Evolutionary conservation across 1,140 invertebrate genomes (phyloP).

Genomic region (Cecropterus lyciades): DNA sequence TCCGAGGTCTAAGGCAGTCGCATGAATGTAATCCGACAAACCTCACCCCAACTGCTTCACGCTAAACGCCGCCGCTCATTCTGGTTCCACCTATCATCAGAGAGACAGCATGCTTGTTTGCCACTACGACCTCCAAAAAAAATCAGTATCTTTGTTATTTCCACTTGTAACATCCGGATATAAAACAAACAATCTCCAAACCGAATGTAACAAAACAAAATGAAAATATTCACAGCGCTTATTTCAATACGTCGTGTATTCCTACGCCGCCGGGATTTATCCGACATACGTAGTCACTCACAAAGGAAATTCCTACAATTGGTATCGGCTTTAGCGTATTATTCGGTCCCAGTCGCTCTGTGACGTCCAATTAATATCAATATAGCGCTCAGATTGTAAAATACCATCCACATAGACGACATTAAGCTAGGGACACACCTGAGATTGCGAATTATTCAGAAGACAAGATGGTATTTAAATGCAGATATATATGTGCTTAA

Average conservation of each 20-base stretch:
- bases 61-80: too few species aligned
- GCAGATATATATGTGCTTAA: too few species aligned
- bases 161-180: not conserved
- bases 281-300: constrained; percentile 47
- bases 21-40: too few species aligned
- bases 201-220: constrained; percentile 6
- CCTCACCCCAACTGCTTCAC: too few species aligned
- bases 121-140: too few species aligned
- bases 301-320: constrained; percentile 64
- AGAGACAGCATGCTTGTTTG: too few species aligned
- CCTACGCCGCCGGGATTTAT: constrained; percentile 47
- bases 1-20: too few species aligned
- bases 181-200: too few species aligned
- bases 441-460: not conserved
- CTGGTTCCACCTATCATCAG: too few species aligned
- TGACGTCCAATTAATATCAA: constrained; percentile 66
- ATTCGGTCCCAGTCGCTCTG: constrained; percentile 45
- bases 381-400: constrained; percentile 49
- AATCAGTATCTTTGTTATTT: too few species aligned
- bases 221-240: constrained; percentile 28
- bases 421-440: constrained; percentile 10
- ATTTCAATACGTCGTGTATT: constrained; percentile 21
- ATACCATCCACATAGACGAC: constrained; percentile 38
- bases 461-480: too few species aligned
- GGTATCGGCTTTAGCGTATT: constrained; percentile 58